phyloP scores from a whole-genome alignment of 2,113 vertebrate species.

The Podiceps cristatus region DNA sequence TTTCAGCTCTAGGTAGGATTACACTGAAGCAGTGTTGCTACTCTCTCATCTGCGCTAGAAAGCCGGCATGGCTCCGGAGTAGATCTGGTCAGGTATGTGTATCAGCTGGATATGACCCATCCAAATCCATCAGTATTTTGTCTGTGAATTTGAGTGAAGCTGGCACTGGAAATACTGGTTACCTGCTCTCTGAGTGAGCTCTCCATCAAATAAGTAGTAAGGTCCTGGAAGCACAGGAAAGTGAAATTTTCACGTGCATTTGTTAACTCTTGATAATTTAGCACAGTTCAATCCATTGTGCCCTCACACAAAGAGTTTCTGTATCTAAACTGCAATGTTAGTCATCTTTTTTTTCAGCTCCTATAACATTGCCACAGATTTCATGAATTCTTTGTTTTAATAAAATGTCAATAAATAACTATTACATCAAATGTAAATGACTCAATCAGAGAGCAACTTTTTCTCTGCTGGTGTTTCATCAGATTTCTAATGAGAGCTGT shows the following conservation, averaged over 20 bases:
- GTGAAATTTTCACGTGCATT: background rate
- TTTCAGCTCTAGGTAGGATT: background rate
- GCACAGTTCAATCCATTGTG: background rate
- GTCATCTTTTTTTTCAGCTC: background rate
- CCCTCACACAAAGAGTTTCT: background rate
- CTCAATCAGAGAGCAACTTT: slow-evolving; percentile 19
- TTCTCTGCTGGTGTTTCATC: background rate
- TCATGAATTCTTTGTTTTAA: background rate
- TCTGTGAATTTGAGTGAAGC: background rate
- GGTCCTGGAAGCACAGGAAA: background rate
- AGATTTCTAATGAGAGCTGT: background rate
- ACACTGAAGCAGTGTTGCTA: background rate
- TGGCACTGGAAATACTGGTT: background rate
- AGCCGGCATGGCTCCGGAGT: background rate
- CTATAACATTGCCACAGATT: background rate
- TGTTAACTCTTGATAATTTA: background rate
- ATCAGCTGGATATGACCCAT: background rate
- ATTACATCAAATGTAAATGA: background rate
- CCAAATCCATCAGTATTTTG: background rate
- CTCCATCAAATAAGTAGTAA: background rate
- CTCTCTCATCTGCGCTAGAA: background rate
- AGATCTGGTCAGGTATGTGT: background rate
- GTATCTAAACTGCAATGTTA: background rate
- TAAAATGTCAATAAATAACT: background rate
- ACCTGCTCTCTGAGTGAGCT: background rate